These are phyloP conservation scores for Misgurnus mizolepis DNA, from an alignment of 2,113 vertebrate species.

Conservation along the genomic window DNA sequence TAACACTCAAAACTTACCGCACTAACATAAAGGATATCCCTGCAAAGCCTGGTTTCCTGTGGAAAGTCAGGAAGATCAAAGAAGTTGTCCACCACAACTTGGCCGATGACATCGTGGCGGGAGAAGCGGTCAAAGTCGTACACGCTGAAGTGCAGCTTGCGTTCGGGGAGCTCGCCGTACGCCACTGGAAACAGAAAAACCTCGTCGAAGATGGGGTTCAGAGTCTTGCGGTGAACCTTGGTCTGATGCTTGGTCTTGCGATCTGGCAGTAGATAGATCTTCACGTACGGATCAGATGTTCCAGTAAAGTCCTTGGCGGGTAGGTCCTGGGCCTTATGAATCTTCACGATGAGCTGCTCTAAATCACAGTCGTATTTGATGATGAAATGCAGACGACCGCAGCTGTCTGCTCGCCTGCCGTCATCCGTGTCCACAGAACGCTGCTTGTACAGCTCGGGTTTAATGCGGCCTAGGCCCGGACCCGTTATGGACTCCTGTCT, in stretches of 20 bases:
- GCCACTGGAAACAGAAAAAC: conserved; percentile 95
- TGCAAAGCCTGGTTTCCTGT: conserved; percentile 93
- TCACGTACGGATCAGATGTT: conserved; percentile 97
- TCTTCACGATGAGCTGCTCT: conserved; percentile 97
- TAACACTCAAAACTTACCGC: conserved; percentile 80
- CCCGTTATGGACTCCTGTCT: conserved; percentile 92
- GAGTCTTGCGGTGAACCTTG: conserved; percentile 98
- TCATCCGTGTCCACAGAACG: conserved; percentile 90
- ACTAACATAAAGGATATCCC: conserved; percentile 94
- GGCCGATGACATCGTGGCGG: conserved; percentile 95
- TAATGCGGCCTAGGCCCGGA: conserved; percentile 89
- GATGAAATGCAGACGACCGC: conserved; percentile 90
- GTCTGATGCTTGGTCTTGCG: conserved; percentile 99
- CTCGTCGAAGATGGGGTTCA: conserved; percentile 96
- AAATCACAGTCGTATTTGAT: conserved; percentile 96
- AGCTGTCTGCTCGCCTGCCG: conserved; percentile 78
- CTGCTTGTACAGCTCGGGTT: conserved; percentile 97
- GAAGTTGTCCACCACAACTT: conserved; percentile 98
- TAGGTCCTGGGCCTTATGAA: conserved; percentile 92
- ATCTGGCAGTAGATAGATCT: conserved; percentile 97
- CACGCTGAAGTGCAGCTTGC: conserved; percentile 97
- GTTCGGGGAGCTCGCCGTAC: conserved; percentile 85
- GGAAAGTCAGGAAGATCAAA: conserved; percentile 96
- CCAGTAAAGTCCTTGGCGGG: conserved; percentile 98
- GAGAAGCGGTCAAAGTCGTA: conserved; percentile 99